A percentile compares a stretch with the other conserved stretches of the same genome.
These are phyloP conservation scores for Trinorchestia longiramus DNA, from an alignment of 1,140 invertebrate species.

Conservation along the genomic window DNA sequence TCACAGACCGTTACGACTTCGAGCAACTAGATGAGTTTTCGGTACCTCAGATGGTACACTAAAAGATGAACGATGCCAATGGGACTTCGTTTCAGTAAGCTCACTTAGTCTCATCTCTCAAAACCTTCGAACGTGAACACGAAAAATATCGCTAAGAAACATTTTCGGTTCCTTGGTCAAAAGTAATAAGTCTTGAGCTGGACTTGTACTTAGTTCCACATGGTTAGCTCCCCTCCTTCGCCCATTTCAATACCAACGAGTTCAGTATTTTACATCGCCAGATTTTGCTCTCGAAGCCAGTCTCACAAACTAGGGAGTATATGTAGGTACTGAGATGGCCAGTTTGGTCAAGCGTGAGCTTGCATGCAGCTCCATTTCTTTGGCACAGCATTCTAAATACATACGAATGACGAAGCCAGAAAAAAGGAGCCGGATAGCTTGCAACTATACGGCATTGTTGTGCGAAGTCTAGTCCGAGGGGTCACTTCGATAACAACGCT, in stretches of 20 bases:
- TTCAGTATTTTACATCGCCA: constrained; percentile 37
- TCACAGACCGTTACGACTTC: background rate
- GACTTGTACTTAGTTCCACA: constrained; percentile 47
- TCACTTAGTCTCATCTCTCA: background rate
- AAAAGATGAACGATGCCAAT: background rate
- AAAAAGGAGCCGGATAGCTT: background rate
- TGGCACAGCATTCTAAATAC: background rate
- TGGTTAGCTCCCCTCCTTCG: constrained; percentile 26
- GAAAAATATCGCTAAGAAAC: background rate
- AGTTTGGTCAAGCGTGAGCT: constrained; percentile 33
- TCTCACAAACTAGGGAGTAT: constrained; percentile 2
- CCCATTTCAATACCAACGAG: constrained; percentile 19
- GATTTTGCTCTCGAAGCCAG: constrained; percentile 13
- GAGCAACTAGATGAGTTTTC: background rate
- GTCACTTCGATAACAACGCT: constrained; percentile 49
- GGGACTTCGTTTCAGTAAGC: background rate
- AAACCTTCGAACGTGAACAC: background rate
- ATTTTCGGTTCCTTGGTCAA: background rate
- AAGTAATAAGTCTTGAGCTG: constrained; percentile 3
- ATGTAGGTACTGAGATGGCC: constrained; percentile 2
- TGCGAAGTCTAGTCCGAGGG: background rate
- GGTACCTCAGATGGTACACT: background rate
- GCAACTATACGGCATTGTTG: constrained; percentile 50
- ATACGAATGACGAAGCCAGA: background rate
- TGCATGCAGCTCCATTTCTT: background rate